Evolutionary conservation across 2,888 invertebrate species (phyloP), one percentile per base, ranked within the genome.

Genomic region (Dasypolia templi): DNA sequence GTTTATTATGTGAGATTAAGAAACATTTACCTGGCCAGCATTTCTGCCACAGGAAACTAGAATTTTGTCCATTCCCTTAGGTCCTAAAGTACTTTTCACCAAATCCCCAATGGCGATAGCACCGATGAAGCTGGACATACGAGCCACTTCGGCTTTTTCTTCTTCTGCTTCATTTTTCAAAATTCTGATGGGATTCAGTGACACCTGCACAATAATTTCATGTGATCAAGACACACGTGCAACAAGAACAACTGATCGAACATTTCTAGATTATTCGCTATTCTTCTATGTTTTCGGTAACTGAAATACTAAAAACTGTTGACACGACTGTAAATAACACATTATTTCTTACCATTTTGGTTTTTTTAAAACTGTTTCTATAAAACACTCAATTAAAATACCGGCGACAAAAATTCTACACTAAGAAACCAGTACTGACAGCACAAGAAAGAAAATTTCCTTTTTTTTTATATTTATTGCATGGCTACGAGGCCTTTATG

Each of bases 81-180:
- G 99, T 7, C 99, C 99, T 44, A 99, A 97, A 9, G 99, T 99
- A 87, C 99, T 99, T 94, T 99, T 99, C 0, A 99, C 98, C 86
- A 99, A 97, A 95, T 99, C 99, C 46, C 99, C 99, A 90, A 99
- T 99, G 22, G 99, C 99, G 89, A 99, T 99, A 32, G 99, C 99
- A 69, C 99, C 99, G 84, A 99, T 98, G 93, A 99, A 99, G 88
- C 99, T 99, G 77, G 99, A 99, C 96, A 99, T 96, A 76, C 99
- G 98, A 89, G 99, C 99, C 90, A 98, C 98, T 95, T 99, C 99
- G 32, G 98, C 99, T 92, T 99, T 99, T 93, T 99, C 99, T 95
- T 99, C 99, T 93, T 99, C 99, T 0, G 99, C 99, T 87, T 99
- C 99, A 96, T 98, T 97, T 94, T 98, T 99, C 87, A 99, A 97